These are phyloP conservation scores for Pentalonia nigronervosa DNA, from an alignment of 1,140 invertebrate species.

Conservation along the genomic window DNA sequence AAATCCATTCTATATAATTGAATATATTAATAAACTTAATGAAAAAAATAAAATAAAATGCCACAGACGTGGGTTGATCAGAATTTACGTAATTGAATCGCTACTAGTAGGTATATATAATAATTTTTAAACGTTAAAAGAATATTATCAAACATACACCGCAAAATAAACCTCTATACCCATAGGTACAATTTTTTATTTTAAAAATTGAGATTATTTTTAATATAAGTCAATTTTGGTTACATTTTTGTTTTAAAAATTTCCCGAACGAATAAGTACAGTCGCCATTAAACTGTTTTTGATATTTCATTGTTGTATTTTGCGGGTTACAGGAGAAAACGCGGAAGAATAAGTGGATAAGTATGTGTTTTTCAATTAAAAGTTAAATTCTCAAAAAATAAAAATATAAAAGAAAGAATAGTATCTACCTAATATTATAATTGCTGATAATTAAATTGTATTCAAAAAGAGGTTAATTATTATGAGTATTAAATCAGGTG, in stretches of 20 bases:
- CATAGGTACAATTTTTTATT: not conserved
- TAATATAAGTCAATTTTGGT: not conserved
- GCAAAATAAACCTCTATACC: not conserved
- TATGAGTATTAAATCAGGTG: not conserved
- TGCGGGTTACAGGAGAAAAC: not conserved
- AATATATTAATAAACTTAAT: conserved; percentile 6
- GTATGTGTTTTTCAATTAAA: not conserved
- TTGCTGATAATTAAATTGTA: conserved; percentile 3
- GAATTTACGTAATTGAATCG: not conserved
- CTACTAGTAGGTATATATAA: not conserved
- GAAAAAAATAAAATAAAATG: conserved; percentile 7
- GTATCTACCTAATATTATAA: not conserved
- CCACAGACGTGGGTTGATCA: not conserved
- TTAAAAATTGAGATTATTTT: not conserved
- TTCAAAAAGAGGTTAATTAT: conserved; percentile 2
- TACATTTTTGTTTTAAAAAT: not conserved
- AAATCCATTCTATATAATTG: not conserved
- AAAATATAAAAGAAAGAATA: not conserved
- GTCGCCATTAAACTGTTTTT: not conserved
- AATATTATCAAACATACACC: not conserved
- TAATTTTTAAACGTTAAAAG: not conserved
- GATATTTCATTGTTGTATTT: not conserved
- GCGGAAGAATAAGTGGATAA: not conserved
- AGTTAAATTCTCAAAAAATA: not conserved
- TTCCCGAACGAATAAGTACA: not conserved